Percentiles rank a stretch among this genome's conserved stretches.
These are phyloP conservation scores for Pogonophryne albipinna DNA, from an alignment of 2,797 vertebrate species.

Conservation along the genomic window DNA sequence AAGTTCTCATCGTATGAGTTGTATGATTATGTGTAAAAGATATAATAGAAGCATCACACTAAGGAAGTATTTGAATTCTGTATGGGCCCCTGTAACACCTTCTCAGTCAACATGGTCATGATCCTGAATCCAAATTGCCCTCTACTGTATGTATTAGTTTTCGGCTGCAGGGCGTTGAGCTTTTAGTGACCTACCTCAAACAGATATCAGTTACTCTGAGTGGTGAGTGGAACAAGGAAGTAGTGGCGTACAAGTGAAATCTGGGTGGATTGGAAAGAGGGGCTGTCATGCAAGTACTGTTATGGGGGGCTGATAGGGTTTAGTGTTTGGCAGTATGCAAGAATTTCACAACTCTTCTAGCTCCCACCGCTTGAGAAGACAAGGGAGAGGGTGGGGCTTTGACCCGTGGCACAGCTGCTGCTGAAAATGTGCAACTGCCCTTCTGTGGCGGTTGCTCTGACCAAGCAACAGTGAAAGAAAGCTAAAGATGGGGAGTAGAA, in stretches of 20 bases:
- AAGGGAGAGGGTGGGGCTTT: constrained; percentile 64
- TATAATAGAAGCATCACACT: constrained; percentile 28
- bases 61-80: constrained; percentile 53
- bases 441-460: constrained; percentile 55
- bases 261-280: constrained; percentile 42
- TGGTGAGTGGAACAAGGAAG: constrained; percentile 50
- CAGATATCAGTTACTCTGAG: constrained; percentile 39
- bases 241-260: constrained; percentile 37
- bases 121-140: constrained; percentile 41
- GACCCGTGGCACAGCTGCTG: constrained; percentile 78
- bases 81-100: constrained; percentile 36
- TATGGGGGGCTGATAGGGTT: constrained; percentile 42
- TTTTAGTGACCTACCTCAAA: constrained; percentile 50
- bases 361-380: constrained; percentile 74
- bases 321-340: constrained; percentile 76
- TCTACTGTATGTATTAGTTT: constrained; percentile 40
- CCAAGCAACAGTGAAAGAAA: constrained; percentile 52
- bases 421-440: constrained; percentile 61
- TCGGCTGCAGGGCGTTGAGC: constrained; percentile 58
- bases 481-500: constrained; percentile 19
- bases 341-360: constrained; percentile 81
- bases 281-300: constrained; percentile 38
- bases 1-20: constrained; percentile 43
- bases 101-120: constrained; percentile 39
- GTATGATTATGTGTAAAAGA: not conserved